Conservation (phyloP, 2,113 vertebrate species). For the Tragelaphus buxtoni region DNA sequence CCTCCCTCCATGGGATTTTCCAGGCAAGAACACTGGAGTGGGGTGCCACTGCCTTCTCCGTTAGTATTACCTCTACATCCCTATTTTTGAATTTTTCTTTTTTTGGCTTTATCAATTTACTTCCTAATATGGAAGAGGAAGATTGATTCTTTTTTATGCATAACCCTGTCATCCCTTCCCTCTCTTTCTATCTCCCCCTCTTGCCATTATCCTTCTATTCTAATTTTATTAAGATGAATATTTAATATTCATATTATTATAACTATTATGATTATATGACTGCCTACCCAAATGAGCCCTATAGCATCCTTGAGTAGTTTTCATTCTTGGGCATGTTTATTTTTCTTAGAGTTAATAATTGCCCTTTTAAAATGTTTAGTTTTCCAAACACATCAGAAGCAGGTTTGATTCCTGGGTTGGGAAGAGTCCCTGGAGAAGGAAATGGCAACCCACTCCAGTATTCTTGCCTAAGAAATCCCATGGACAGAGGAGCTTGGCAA, state of each 20-base stretch:
- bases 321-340: background rate
- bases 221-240: background rate
- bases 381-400: background rate
- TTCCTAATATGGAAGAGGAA: background rate
- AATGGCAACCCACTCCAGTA: background rate
- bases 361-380: background rate
- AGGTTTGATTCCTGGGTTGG: background rate
- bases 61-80: background rate
- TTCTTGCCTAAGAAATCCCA: background rate
- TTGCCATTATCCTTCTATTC: background rate
- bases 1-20: no score
- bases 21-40: no score
- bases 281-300: background rate
- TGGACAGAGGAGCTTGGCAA: background rate
- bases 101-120: background rate
- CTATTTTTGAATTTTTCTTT: background rate
- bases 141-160: background rate
- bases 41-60: no score
- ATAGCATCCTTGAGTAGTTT: background rate
- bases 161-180: accelerated
- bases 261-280: background rate
- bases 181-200: background rate
- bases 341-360: background rate
- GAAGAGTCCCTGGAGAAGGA: background rate
- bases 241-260: background rate